These are phyloP conservation scores for Dryococelus australis DNA, from an alignment of 2,888 invertebrate genomes.

Conservation along the genomic window DNA sequence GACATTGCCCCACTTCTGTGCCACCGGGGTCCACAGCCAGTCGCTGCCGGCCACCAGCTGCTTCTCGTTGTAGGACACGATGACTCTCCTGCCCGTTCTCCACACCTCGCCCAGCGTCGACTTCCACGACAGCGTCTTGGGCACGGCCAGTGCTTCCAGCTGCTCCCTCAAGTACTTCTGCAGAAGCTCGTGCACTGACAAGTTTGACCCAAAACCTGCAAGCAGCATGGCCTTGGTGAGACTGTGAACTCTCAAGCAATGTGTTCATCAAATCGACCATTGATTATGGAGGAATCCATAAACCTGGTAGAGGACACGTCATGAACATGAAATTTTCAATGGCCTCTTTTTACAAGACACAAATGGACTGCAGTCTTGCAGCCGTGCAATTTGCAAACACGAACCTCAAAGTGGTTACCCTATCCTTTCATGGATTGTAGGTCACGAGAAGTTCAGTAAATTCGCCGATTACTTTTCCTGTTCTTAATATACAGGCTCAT, in stretches of 20 bases:
- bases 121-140: slow-evolving; percentile 59
- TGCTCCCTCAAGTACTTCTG: slow-evolving; percentile 55
- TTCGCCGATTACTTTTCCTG: no score
- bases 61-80: slow-evolving; percentile 61
- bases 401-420: no score
- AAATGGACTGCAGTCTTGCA: no score
- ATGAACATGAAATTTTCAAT: no score
- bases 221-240: neutral
- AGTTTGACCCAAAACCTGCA: slow-evolving; percentile 58
- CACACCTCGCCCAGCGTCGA: slow-evolving; percentile 62
- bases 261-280: no score
- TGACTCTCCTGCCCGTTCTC: slow-evolving; percentile 61
- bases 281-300: no score
- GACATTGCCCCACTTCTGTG: slow-evolving; percentile 73
- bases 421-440: no score
- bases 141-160: slow-evolving; percentile 55
- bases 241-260: neutral
- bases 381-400: no score
- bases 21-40: slow-evolving; percentile 64
- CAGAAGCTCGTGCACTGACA: slow-evolving; percentile 56
- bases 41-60: slow-evolving; percentile 37
- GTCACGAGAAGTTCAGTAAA: no score
- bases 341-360: no score
- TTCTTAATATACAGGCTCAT: no score
- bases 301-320: no score